These are phyloP conservation scores for Phataginus tricuspis DNA, from an alignment of 2,797 vertebrate genomes.

Conservation along the genomic window DNA sequence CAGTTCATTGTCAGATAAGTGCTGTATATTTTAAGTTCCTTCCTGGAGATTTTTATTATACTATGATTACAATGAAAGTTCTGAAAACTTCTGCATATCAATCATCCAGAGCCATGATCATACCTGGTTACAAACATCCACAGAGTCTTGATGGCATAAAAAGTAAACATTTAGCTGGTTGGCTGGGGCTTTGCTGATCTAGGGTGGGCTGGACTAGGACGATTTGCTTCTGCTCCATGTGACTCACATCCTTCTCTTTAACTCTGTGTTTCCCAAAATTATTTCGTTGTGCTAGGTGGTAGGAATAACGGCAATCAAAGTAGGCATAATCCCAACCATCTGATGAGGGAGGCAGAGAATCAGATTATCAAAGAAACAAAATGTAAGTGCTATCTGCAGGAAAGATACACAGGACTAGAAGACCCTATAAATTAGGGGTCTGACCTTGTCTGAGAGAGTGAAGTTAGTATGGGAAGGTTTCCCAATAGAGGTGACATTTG, in stretches of 20 bases:
- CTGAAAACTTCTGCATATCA: background rate
- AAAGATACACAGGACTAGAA: background rate
- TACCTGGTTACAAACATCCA: background rate
- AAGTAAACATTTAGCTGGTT: background rate
- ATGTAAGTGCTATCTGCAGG: background rate
- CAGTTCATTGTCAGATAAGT: background rate
- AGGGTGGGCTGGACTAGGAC: background rate
- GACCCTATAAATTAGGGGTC: background rate
- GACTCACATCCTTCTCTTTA: background rate
- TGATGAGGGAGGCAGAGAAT: background rate
- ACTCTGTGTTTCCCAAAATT: background rate
- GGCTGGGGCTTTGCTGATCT: background rate
- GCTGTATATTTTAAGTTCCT: slow-evolving; percentile 10
- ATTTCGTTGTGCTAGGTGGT: background rate
- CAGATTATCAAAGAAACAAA: background rate
- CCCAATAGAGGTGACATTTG: background rate
- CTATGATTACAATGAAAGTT: background rate
- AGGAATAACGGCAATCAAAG: background rate
- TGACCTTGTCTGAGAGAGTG: background rate
- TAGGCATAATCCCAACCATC: background rate
- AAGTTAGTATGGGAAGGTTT: background rate
- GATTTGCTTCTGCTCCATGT: background rate
- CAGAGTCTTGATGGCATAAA: background rate
- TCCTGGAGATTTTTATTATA: background rate
- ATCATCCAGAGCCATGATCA: background rate